Evolutionary conservation across 2,888 invertebrate genomes (phyloP), one percentile per base, ranked within the genome.

Genomic region (Epiblema foenella): DNA sequence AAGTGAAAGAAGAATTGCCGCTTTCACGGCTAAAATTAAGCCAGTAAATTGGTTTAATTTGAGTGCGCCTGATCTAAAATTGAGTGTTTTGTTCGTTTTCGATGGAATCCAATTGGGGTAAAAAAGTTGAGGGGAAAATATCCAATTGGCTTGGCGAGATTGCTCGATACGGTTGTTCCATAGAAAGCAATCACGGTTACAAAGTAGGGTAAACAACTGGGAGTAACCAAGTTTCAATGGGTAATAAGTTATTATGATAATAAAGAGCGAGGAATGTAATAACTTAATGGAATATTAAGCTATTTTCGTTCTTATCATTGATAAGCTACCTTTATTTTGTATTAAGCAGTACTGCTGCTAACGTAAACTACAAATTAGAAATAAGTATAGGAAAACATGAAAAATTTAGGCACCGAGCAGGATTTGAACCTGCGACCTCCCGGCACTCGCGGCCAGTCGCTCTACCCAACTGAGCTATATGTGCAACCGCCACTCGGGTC

Each of bases 61-160:
- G 83, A 82, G 83, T 81, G 80, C 78, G 80, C 81, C 81, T 80
- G 81, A 83, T 85, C 83, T 82, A 75, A 86, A 86, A 88, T 88
- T 83, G 85, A 82, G 82, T 84, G 86, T 86, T 86, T 86, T 85
- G 86, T 86, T 83, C 86, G 77, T 77, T 75, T 77, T 75, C 76
- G 77, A 76, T 73, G 79, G 77, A 80, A 83, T 83, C 80, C 81
- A 81, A 84, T 84, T 78, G 79, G 75, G 73, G 68, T 39, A 65
- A 68, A 71, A 73, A 72, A 37, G 62, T 17, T 66, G 46, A 49
- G 33, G n/a, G 64, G 54, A 65, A 66, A 71, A 62, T 49, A 56
- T 49, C 59, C 56, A 51, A 67, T 67, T 67, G 71, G 46, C 33
- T 67, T 20, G 29, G 64, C 15, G 39, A 42, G 15, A 49, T 69